Conservation (phyloP, 2,113 vertebrate genomes). For the Leptocoma aspasia region DNA sequence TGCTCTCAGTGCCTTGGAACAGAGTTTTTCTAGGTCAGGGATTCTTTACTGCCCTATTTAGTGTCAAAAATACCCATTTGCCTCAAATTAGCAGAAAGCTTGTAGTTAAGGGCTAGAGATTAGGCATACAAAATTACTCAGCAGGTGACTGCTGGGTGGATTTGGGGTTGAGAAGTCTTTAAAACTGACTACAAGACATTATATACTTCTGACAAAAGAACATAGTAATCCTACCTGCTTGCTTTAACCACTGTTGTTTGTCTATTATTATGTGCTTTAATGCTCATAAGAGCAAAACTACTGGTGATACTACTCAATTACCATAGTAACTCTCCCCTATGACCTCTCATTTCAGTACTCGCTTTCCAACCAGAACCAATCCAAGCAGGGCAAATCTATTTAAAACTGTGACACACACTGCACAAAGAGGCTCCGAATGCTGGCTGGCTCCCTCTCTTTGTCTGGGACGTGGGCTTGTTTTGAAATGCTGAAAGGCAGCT, state of each 20-base stretch:
- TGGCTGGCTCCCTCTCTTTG: slow-evolving; percentile 64
- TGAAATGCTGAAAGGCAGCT: slow-evolving; percentile 65
- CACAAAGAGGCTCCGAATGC: slow-evolving; percentile 47
- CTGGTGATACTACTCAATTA: slow-evolving; percentile 93
- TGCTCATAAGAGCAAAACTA: slow-evolving; percentile 89
- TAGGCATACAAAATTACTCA: slow-evolving; percentile 85
- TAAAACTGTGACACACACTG: slow-evolving; percentile 70
- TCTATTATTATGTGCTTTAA: slow-evolving; percentile 89
- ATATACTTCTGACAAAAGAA: slow-evolving; percentile 94
- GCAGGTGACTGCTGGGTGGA: slow-evolving; percentile 81
- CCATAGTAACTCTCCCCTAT: slow-evolving; percentile 95
- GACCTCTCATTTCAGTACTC: slow-evolving; percentile 75
- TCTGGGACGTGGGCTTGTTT: slow-evolving; percentile 60
- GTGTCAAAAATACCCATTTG: slow-evolving; percentile 82
- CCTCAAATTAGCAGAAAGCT: slow-evolving; percentile 83
- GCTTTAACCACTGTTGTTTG: slow-evolving; percentile 92
- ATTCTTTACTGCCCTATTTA: slow-evolving; percentile 79
- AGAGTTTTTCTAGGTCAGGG: slow-evolving; percentile 78
- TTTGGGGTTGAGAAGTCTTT: slow-evolving; percentile 91
- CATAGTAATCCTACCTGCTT: slow-evolving; percentile 97
- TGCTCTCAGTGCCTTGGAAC: slow-evolving; percentile 72
- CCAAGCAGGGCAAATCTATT: slow-evolving; percentile 79
- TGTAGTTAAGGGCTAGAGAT: slow-evolving; percentile 83
- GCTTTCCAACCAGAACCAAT: slow-evolving; percentile 73
- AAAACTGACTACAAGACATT: slow-evolving; percentile 97